A percentile compares a stretch with the other conserved stretches of the same genome.
phyloP scores from a whole-genome alignment of 2,797 vertebrate species.

The Intellagama lesueurii region DNA sequence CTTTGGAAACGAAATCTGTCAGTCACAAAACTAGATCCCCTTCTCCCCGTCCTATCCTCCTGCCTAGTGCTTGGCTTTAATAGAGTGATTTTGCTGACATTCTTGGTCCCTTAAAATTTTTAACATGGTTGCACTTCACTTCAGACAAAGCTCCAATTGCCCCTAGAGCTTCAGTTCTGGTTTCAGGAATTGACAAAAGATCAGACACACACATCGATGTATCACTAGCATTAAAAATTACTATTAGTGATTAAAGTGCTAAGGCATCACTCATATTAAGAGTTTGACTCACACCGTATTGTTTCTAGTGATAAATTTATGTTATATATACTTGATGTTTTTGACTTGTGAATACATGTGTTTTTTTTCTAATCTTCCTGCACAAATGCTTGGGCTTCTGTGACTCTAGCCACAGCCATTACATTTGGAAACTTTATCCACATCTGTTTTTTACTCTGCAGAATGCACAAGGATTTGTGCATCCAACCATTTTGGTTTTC shows the following conservation, averaged over 20 bases:
- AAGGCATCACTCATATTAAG: background rate
- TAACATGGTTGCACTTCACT: background rate
- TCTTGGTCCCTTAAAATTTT: too few relatives aligned
- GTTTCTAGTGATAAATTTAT: background rate
- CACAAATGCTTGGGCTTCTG: background rate
- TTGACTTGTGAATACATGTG: background rate
- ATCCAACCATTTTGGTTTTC: background rate
- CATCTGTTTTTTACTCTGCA: background rate
- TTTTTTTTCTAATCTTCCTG: background rate
- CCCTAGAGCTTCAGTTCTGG: background rate
- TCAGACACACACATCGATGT: background rate
- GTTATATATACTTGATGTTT: background rate
- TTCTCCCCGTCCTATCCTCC: too few relatives aligned
- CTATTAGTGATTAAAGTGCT: too few relatives aligned
- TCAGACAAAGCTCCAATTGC: background rate
- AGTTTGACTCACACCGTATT: background rate
- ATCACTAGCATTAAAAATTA: background rate
- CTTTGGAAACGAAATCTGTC: too few relatives aligned
- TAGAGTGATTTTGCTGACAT: too few relatives aligned
- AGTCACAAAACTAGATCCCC: too few relatives aligned
- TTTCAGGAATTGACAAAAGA: background rate
- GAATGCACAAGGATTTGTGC: background rate
- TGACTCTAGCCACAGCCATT: background rate
- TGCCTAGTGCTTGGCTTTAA: too few relatives aligned
- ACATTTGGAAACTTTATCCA: background rate